Evolutionary conservation across 2,113 vertebrate species (phyloP).

Genomic region (Apodemus sylvaticus): DNA sequence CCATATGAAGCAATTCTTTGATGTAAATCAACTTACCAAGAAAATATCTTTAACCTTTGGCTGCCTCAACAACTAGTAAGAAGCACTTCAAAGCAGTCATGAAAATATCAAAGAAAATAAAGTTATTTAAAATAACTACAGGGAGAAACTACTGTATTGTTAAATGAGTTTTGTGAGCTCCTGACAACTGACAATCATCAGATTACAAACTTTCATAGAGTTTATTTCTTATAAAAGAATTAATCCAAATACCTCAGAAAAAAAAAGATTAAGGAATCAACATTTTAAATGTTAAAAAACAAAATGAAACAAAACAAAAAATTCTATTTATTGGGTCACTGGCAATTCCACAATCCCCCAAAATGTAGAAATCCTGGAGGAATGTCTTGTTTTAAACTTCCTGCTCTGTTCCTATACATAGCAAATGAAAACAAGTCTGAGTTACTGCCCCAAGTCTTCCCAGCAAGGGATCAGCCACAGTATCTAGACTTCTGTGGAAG

Average conservation of each 20-base stretch:
- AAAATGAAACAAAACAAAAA: background rate
- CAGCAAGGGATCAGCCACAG: background rate
- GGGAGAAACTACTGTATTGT: slow-evolving; percentile 20
- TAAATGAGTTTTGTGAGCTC: background rate
- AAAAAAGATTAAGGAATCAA: slow-evolving; percentile 62
- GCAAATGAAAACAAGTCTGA: slow-evolving; percentile 34
- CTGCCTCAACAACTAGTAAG: background rate
- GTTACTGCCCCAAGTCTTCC: slow-evolving; percentile 41
- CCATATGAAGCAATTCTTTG: background rate
- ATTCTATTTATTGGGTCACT: background rate
- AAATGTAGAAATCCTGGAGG: slow-evolving; percentile 18
- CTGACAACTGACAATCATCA: slow-evolving; percentile 52
- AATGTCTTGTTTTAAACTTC: slow-evolving; percentile 42
- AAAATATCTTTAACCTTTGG: slow-evolving; percentile 50
- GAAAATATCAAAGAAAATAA: slow-evolving; percentile 31
- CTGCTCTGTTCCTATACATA: slow-evolving; percentile 37
- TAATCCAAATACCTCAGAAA: slow-evolving; percentile 40
- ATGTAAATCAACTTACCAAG: slow-evolving; percentile 33
- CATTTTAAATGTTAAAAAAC: slow-evolving; percentile 42
- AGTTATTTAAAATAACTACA: slow-evolving; percentile 46
- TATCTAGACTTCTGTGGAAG: slow-evolving; percentile 1
- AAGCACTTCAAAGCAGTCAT: background rate
- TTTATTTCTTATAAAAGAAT: slow-evolving; percentile 49
- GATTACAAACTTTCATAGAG: slow-evolving; percentile 60
- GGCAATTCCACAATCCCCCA: slow-evolving; percentile 30